Base-by-base conservation (phyloP, 2,888 invertebrate species). In the Erebia palarica region DNA sequence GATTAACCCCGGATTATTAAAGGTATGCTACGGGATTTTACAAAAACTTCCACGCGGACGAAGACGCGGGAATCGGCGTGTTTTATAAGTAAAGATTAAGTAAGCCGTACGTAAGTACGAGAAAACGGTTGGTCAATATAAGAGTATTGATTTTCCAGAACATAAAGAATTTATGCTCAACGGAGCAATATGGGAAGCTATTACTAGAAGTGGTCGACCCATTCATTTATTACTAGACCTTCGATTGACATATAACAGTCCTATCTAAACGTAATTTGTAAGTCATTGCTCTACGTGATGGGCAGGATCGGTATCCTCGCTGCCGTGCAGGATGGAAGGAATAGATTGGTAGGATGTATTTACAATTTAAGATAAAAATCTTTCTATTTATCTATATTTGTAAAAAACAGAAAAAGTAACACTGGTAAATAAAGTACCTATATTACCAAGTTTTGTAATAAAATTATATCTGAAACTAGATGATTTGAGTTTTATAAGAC, bases 201-300 rank as follows among this genome's bases (percentile, higher is more conserved):
- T 71, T 69, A 42, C 58, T 10, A 60, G 44, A 49, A 65, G 36
- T 58, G 61, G 59, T 70, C 53, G 53, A 44, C 18, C 68, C 60
- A 61, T 70, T 70, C 59, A 60, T 60, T 59, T 51, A 36, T 27
- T 21, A 64, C 51, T 10, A 53, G 65, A 58, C 58, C 64, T 49
- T 58, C 64, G 58, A 65, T 58, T 53, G 55, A 65, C 53, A 70
- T 59, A 53, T 65, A 68, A 70, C 58, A 21, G 69, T 72, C 51
- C 60, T 49, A 68, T 73, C 64, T 60, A 51, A 21, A 63, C 16
- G 42, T 59, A 36, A 72, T 69, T 66, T 44, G 68, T 61, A 64
- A 61, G 65, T 65, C 49, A 57, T 49, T 59, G 67, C 59, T 58
- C 58, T 66, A 47, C 49, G 14, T 47, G 13, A 58, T 44, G 14